Conservation (phyloP, 2,888 invertebrate genomes). For the Bimastos eiseni region DNA sequence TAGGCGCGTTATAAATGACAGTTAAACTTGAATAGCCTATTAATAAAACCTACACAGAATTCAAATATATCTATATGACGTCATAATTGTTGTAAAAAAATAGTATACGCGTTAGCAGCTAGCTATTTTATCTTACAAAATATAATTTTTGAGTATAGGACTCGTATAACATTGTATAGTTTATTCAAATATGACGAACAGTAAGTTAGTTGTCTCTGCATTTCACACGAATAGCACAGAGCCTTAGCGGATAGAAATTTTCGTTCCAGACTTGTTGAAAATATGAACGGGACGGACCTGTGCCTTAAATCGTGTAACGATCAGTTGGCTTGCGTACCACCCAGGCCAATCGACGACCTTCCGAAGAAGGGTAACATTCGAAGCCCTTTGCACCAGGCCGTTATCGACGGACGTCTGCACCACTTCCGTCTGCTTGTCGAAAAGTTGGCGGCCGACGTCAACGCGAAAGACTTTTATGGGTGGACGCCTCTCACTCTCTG, state of each 20-base stretch:
- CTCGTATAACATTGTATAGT: neutral
- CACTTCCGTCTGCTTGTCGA: conserved; percentile 8
- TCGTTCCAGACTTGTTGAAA: neutral
- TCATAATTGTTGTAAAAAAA: neutral
- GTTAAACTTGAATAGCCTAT: too few relatives aligned
- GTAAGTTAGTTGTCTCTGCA: neutral
- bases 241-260: neutral
- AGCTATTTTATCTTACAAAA: neutral
- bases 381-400: neutral
- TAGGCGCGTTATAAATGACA: too few relatives aligned
- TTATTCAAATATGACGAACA: neutral
- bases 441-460: neutral
- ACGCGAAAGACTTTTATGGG: neutral
- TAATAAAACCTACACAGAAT: too few relatives aligned
- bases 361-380: neutral
- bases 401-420: neutral
- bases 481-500: conserved; percentile 19
- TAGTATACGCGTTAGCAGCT: neutral
- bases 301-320: neutral
- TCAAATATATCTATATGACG: neutral
- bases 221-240: neutral
- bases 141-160: neutral
- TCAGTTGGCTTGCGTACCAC: neutral
- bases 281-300: neutral
- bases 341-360: neutral